Base-by-base conservation (phyloP, 1,140 invertebrate species). In the Trachelipus rathkii region DNA sequence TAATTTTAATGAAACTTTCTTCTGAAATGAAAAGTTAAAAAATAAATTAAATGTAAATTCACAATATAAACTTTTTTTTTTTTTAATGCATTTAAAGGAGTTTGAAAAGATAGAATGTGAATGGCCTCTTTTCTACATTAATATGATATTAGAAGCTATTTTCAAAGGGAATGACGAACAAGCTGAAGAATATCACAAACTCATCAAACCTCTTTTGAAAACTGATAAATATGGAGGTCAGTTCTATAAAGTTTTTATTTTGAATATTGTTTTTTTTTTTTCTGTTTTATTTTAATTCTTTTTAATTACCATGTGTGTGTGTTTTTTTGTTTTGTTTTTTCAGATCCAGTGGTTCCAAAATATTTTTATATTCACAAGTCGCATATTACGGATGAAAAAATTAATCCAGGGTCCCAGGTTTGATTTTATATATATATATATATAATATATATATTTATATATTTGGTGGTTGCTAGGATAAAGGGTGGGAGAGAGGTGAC, bases 51-150 rank as follows among this genome's bases (percentile, higher is more conserved):
- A n/a, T 66, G 60, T 5, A n/a, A n/a, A 23, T 8, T 23, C 23
- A n/a, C 69, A n/a, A 23, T 69, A 71, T 71, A 24, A 15, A 24
- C 2, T 76, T 0, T 19, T 44, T 8, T 33, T 46, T 73, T 74
- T 72, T 67, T 60, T 11, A 73, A 24, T 67, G 11, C 44, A 21
- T 11, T 19, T 78, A 11, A 84, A 98, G 89, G 91, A 96, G 83
- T 99, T 98, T 87, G 95, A 98, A 84, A 92, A 93, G 23, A 90
- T 99, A 66, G 97, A 99, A 87, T 95, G 93, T 83, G 96, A 99
- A 86, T 99, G 97, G 96, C 97, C 97, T 0, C 84, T 99, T 13
- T 98, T 99, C 87, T 97, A 92, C 83, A 91, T 95, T 24, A 94
- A 93, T 84, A 93, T 99, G 91, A 94, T 98, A 44, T 96, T 99